phyloP scores from a whole-genome alignment of 2,797 vertebrate species.

The Rhodeus uyekii region DNA sequence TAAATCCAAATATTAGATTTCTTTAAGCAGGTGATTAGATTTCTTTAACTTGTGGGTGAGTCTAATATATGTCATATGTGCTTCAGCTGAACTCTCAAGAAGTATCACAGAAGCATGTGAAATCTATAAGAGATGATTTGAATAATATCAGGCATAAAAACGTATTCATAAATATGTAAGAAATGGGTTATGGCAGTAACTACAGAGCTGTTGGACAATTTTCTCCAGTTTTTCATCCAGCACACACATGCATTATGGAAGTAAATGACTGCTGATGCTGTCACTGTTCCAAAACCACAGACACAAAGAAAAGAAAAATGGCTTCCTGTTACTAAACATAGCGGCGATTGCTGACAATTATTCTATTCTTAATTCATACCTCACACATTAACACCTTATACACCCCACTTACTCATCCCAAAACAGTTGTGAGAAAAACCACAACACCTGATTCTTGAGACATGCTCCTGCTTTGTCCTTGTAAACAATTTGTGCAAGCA shows the following conservation, averaged over 20 bases:
- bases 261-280: background rate
- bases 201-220: background rate
- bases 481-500: constrained; percentile 58
- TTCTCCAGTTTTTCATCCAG: background rate
- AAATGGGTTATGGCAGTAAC: background rate
- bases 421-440: background rate
- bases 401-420: background rate
- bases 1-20: background rate
- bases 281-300: background rate
- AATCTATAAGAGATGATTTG: background rate
- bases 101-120: background rate
- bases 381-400: constrained; percentile 6
- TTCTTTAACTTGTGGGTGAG: background rate
- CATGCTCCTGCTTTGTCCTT: constrained; percentile 54
- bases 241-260: background rate
- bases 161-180: too few species aligned
- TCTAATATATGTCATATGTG: background rate
- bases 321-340: constrained; percentile 10
- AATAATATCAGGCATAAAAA: background rate
- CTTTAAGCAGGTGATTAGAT: too few species aligned
- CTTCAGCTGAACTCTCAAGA: background rate
- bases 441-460: constrained; percentile 22
- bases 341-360: constrained; percentile 30
- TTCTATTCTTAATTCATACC: background rate
- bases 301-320: background rate